Percentiles rank a stretch among this genome's conserved stretches.
Conservation (phyloP, 2,797 vertebrate genomes). For the Oreonectes daqikongensis region DNA sequence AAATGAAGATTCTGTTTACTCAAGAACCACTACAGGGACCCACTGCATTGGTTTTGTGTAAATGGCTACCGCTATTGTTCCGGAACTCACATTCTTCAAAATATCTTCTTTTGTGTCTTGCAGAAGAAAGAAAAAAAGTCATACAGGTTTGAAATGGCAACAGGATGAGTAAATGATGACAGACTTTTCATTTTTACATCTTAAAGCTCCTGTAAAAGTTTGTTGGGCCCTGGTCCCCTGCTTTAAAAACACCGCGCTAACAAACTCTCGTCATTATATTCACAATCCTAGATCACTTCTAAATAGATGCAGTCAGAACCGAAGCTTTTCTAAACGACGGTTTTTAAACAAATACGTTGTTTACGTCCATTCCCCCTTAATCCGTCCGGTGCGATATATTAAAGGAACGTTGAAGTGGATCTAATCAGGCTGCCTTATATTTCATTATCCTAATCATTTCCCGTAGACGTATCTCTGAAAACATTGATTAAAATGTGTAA, state of each 20-base stretch:
- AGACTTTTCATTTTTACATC: too few species aligned
- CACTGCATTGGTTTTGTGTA: too few species aligned
- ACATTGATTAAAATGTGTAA: slow-evolving; percentile 39
- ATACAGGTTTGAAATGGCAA: too few species aligned
- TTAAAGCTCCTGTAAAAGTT: too few species aligned
- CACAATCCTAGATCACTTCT: slow-evolving; percentile 1
- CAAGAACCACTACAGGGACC: too few species aligned
- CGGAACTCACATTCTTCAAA: too few species aligned
- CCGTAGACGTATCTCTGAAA: slow-evolving; percentile 39
- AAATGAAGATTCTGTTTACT: too few species aligned
- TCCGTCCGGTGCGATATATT: not conserved
- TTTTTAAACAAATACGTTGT: slow-evolving; percentile 22
- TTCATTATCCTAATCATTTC: slow-evolving; percentile 45
- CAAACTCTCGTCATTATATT: not conserved
- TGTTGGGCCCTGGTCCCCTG: too few species aligned
- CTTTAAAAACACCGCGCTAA: not conserved
- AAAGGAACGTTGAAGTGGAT: slow-evolving; percentile 12
- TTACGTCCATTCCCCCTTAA: slow-evolving; percentile 18
- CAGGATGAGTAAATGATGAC: too few species aligned
- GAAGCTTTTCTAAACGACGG: not conserved
- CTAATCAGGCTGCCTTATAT: slow-evolving; percentile 32
- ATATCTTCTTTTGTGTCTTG: too few species aligned
- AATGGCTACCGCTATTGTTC: too few species aligned
- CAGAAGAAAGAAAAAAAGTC: too few species aligned
- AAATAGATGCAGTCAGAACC: not conserved